A percentile compares a stretch with the other conserved stretches of the same genome.
phyloP scores from a whole-genome alignment of 1,140 invertebrate species.

The Drosophila ogumai region DNA sequence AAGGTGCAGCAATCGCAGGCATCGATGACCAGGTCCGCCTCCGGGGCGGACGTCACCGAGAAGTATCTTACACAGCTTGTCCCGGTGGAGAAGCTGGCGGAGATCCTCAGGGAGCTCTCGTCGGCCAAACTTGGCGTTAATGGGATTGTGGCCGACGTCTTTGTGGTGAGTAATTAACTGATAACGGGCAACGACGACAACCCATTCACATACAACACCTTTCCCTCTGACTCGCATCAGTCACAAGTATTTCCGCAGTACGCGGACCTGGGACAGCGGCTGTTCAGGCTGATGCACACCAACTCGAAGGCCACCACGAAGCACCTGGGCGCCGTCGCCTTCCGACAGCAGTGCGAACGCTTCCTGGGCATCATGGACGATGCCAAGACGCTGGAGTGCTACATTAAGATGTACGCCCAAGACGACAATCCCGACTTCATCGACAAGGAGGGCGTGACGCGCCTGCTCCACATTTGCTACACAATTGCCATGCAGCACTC shows the following conservation, averaged over 20 bases:
- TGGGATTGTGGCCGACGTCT: constrained; percentile 88
- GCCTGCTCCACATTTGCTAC: constrained; percentile 89
- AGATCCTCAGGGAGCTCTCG: constrained; percentile 88
- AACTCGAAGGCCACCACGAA: constrained; percentile 87
- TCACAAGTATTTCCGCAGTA: constrained; percentile 92
- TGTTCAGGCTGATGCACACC: constrained; percentile 88
- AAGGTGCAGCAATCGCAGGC: constrained; percentile 71
- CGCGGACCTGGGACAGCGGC: constrained; percentile 88
- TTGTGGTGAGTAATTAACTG: constrained; percentile 86
- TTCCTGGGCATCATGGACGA: constrained; percentile 89
- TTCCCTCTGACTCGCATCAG: constrained; percentile 82
- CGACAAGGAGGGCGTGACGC: constrained; percentile 86
- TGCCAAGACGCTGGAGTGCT: constrained; percentile 88
- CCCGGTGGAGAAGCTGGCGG: constrained; percentile 89
- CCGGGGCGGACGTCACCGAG: constrained; percentile 87
- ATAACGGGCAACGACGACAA: constrained; percentile 32
- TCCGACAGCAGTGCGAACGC: constrained; percentile 90
- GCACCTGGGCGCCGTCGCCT: constrained; percentile 87
- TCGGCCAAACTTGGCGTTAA: constrained; percentile 88
- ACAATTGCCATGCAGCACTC: constrained; percentile 91
- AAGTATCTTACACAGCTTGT: constrained; percentile 87
- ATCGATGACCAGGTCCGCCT: constrained; percentile 86
- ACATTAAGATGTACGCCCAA: constrained; percentile 88
- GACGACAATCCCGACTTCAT: constrained; percentile 83
- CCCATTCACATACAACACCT: constrained; percentile 5